phyloP scores from a whole-genome alignment of 2,113 vertebrate genomes.

The Tenrec ecaudatus region DNA sequence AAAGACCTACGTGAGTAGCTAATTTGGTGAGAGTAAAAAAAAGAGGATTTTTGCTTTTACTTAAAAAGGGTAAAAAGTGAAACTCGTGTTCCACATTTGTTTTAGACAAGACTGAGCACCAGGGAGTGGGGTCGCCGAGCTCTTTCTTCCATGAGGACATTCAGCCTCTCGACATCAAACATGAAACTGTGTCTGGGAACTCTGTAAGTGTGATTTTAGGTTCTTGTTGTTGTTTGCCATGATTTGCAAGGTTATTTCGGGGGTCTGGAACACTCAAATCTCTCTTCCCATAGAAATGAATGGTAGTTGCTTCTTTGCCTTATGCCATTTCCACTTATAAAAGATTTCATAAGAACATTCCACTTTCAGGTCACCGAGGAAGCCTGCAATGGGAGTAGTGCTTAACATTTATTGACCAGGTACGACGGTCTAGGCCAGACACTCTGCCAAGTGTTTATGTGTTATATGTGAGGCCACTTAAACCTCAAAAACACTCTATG shows the following conservation, averaged over 20 bases:
- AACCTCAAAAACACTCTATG: neutral
- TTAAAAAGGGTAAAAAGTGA: neutral
- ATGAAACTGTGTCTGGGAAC: too few species aligned
- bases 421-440: neutral
- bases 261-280: neutral
- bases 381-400: neutral
- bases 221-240: neutral
- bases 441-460: constrained; percentile 40
- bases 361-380: neutral
- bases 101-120: neutral
- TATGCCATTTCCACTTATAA: neutral
- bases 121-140: neutral
- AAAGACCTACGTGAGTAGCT: neutral
- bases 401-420: neutral
- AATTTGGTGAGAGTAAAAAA: neutral
- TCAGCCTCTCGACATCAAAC: neutral
- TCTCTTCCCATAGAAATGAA: neutral
- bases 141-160: neutral
- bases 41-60: neutral
- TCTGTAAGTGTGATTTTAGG: neutral
- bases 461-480: neutral
- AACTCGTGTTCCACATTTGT: neutral
- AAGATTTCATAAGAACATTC: neutral
- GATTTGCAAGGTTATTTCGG: neutral
- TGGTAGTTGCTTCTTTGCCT: neutral